Evolutionary conservation across 2,797 vertebrate species (phyloP), one percentile per base, ranked within the genome.

Genomic region (Garrulus glandarius): DNA sequence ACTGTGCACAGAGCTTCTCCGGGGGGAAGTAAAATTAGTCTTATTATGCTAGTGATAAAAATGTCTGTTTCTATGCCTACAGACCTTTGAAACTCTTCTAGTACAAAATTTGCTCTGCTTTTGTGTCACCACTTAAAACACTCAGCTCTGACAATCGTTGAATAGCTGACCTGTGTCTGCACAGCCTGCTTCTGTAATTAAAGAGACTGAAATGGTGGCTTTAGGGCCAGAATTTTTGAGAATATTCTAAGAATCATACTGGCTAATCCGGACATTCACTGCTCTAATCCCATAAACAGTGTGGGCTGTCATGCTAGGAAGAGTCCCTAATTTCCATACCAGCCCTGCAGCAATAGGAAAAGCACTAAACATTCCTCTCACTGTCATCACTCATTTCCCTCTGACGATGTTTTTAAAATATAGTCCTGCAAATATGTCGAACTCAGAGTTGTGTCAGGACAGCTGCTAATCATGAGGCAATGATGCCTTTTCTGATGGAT

Each of bases 401-500:
- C 83, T 85, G 65, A 86, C 0, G 2, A 68, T 56, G 24, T 60
- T 95, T 92, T 88, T 43, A 67, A 88, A 88, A 67, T 67, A 52
- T 0, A 76, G 80, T 74, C 77, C 91, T 77, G 76, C 37, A 90
- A 89, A 94, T 93, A 71, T 37, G 49, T 90, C 2, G 3, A 84
- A 86, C 57, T 80, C 64, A 16, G 70, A 86, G 76, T 70, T 96
- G 94, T 97, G 87, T 93, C 72, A 94, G 88, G 96, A 79, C 64
- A 89, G 77, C 87, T 94, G 93, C 85, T 96, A 96, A 91, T 95
- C 85, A 55, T 81, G 76, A 55, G 59, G 78, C 83, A 80, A 83
- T 39, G 52, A 86, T 91, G 87, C 61, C 18, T 87, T 49, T 63
- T 59, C 75, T 96, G 96, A 97, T 95, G 81, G 94, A 75, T 94